phyloP scores from a whole-genome alignment of 37 sponge, comb jelly and placozoan species.

The Halisarca cf. caerulea region DNA sequence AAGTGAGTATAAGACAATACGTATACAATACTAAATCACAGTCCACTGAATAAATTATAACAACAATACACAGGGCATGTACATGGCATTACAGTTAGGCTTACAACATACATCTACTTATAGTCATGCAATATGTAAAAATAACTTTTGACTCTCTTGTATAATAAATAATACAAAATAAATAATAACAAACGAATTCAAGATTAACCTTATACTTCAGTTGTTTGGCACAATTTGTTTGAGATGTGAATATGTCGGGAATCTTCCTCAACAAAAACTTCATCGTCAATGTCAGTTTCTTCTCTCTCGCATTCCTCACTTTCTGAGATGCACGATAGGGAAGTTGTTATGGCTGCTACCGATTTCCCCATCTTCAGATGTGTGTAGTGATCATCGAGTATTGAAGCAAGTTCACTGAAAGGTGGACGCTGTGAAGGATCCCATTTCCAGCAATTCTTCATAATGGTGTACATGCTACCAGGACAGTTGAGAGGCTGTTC shows the following conservation, averaged over 20 bases:
- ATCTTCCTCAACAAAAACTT: not conserved
- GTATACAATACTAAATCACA: too few species aligned
- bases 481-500: constrained; percentile 33
- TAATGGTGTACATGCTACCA: constrained; percentile 22
- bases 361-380: not conserved
- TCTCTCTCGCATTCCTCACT: not conserved
- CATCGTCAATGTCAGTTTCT: not conserved
- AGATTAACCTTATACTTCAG: too few species aligned
- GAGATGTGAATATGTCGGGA: too few species aligned
- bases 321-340: not conserved
- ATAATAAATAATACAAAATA: too few species aligned
- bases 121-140: not conserved
- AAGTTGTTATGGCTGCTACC: not conserved
- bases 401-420: constrained; percentile 9
- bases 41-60: too few species aligned
- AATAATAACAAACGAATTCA: too few species aligned
- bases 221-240: too few species aligned
- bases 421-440: constrained; percentile 37
- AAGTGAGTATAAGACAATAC: too few species aligned
- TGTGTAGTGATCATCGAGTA: not conserved
- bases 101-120: not conserved
- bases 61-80: too few species aligned
- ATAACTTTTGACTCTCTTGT: not conserved
- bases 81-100: not conserved
- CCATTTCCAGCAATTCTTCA: constrained; percentile 54